These are phyloP conservation scores for Urechis unicinctus DNA, from an alignment of 2,888 invertebrate species.

Conservation along the genomic window DNA sequence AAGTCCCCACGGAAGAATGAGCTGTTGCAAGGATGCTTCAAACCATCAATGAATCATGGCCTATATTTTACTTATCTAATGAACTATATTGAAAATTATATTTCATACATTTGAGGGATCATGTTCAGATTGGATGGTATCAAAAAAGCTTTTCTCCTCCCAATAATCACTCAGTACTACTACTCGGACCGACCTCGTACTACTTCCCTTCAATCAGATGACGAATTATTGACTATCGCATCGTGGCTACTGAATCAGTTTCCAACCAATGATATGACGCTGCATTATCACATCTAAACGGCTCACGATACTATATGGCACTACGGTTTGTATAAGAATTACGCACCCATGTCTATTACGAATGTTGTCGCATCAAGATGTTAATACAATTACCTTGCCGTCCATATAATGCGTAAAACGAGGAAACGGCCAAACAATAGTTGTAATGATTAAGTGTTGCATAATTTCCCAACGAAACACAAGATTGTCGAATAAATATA, in stretches of 20 bases:
- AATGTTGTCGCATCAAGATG: too few species aligned
- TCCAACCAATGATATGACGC: conserved; percentile 7
- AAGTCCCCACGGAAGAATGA: too few species aligned
- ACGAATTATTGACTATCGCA: conserved; percentile 8
- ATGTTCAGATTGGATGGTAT: too few species aligned
- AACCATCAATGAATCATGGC: too few species aligned
- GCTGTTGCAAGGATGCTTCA: too few species aligned
- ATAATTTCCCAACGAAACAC: neutral
- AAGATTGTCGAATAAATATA: neutral
- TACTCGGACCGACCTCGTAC: conserved; percentile 13
- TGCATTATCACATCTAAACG: neutral
- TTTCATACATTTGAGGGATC: too few species aligned
- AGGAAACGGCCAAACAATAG: conserved; percentile 7
- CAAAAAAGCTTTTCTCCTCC: conserved; percentile 10
- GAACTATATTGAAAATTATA: too few species aligned
- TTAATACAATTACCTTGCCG: conserved; percentile 4
- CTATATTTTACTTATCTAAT: too few species aligned
- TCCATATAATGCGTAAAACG: conserved; percentile 12
- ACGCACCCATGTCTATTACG: neutral
- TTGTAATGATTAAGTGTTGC: too few species aligned
- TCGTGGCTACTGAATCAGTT: conserved; percentile 7
- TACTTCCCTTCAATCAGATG: conserved; percentile 6
- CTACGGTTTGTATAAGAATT: neutral
- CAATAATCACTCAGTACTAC: conserved; percentile 9
- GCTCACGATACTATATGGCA: too few species aligned